Evolutionary conservation across 2,888 invertebrate species (phyloP).

Genomic region (Apantesis nais): DNA sequence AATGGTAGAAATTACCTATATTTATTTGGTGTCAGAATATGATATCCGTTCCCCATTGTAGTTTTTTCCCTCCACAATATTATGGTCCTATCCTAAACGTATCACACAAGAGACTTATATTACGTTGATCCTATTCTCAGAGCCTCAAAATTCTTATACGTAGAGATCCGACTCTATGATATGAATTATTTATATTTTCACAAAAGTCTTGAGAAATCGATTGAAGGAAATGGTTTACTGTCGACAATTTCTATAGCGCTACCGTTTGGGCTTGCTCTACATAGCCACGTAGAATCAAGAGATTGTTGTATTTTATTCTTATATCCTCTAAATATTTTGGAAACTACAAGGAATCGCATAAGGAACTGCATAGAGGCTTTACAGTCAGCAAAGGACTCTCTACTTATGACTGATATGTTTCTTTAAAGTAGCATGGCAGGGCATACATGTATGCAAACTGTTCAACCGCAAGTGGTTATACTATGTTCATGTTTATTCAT

Average conservation of each 20-base stretch:
- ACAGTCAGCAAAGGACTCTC: not conserved
- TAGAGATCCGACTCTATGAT: constrained; percentile 20
- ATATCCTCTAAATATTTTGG: constrained; percentile 4
- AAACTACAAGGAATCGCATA: not conserved
- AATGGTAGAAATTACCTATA: not conserved
- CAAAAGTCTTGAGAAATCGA: constrained; percentile 38
- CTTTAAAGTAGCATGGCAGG: not conserved
- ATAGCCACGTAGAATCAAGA: constrained; percentile 5
- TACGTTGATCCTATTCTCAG: constrained; percentile 16
- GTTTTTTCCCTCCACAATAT: not conserved
- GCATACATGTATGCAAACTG: not conserved
- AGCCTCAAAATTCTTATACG: constrained; percentile 20
- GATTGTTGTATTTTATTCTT: not conserved
- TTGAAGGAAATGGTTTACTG: constrained; percentile 43
- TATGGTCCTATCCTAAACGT: not conserved
- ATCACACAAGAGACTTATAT: constrained; percentile 19
- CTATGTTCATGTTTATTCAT: too few relatives aligned
- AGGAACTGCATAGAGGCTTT: not conserved
- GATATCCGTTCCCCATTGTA: not conserved
- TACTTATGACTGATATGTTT: not conserved
- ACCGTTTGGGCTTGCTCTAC: constrained; percentile 20
- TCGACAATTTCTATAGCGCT: constrained; percentile 29
- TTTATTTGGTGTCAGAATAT: too few relatives aligned
- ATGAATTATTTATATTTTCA: constrained; percentile 47
- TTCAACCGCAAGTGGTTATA: not conserved